Conservation (phyloP, 2,113 vertebrate species). For the Corythornis madagascariensis region DNA sequence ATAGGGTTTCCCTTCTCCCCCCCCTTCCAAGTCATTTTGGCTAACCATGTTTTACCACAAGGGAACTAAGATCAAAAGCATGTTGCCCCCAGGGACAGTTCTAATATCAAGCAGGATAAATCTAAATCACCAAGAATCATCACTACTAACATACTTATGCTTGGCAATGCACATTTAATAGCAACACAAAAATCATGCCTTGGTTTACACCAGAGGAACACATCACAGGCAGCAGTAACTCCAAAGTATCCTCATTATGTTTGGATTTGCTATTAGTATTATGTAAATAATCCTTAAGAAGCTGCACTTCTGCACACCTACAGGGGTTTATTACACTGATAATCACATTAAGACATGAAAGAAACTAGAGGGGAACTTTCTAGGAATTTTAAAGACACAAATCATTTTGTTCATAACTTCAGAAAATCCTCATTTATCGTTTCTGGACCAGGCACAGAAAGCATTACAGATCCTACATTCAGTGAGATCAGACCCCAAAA, state of each 20-base stretch:
- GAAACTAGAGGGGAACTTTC: background rate
- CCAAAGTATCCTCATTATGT: background rate
- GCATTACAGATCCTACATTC: background rate
- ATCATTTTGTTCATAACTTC: background rate
- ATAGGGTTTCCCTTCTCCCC: accelerated
- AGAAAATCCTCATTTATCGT: background rate
- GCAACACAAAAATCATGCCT: background rate
- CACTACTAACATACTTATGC: slow-evolving; percentile 17
- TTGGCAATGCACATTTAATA: slow-evolving; percentile 41
- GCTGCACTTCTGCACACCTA: background rate
- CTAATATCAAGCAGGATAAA: slow-evolving; percentile 56
- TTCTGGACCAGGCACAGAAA: background rate
- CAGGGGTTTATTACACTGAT: background rate
- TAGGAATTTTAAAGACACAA: background rate
- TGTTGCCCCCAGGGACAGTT: background rate
- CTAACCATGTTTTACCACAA: background rate
- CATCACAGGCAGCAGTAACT: background rate
- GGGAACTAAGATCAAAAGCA: slow-evolving; percentile 46
- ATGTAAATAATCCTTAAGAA: background rate
- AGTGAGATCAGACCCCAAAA: background rate
- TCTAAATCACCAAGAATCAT: slow-evolving; percentile 43
- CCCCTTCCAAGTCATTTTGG: background rate
- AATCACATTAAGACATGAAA: background rate
- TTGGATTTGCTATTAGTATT: background rate
- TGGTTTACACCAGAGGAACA: slow-evolving; percentile 2